Evolutionary conservation across 2,113 vertebrate species (phyloP).

Genomic region (Tympanuchus pallidicinctus): DNA sequence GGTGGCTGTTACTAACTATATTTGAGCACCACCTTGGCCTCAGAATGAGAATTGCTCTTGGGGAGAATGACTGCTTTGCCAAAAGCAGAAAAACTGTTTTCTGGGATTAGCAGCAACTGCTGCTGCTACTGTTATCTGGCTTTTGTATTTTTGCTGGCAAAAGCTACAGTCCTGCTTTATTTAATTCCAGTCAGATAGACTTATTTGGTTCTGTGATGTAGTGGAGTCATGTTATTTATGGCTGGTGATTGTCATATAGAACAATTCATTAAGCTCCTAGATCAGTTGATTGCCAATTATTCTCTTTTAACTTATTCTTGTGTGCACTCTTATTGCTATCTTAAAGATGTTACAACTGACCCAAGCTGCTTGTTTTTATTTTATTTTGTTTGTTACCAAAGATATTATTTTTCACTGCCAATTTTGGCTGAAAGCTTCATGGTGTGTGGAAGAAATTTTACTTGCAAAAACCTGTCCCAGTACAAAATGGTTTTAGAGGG

Average conservation of each 20-base stretch:
- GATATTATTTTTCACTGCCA: background rate
- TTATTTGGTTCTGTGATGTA: background rate
- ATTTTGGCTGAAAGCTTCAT: background rate
- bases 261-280: background rate
- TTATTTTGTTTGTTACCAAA: background rate
- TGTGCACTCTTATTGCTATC: background rate
- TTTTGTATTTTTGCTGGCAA: constrained; percentile 37
- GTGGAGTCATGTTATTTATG: background rate
- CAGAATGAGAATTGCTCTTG: constrained; percentile 18
- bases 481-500: background rate
- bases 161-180: background rate
- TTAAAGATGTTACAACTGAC: background rate
- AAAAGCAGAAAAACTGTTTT: background rate
- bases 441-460: background rate
- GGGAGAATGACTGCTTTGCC: constrained; percentile 19
- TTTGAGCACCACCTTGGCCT: constrained; percentile 64
- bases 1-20: background rate
- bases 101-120: constrained; percentile 7
- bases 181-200: constrained; percentile 11
- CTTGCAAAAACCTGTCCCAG: background rate
- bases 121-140: constrained; percentile 18
- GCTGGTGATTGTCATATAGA: background rate
- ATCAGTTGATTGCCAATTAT: background rate
- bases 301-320: background rate
- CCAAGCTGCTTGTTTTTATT: background rate